Base-by-base conservation (phyloP, 2,113 vertebrate species). In the Poeciliopsis retropinna region DNA sequence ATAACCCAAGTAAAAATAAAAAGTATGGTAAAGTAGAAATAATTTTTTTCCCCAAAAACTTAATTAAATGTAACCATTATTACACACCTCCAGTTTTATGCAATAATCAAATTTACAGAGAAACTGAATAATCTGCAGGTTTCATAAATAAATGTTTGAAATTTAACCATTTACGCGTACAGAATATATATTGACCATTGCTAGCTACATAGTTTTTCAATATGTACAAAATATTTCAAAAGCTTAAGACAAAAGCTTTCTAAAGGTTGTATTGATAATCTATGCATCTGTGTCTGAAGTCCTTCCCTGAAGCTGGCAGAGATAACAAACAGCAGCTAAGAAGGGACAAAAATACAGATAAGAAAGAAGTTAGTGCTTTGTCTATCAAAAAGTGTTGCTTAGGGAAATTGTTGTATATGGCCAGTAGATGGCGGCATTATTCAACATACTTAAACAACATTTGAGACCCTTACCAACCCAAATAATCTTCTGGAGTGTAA, bases 351-450 rank as follows among this genome's bases (percentile, higher is more conserved):
- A 57, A 57, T n/a, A n/a, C 25, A n/a, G 51, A 57, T 57, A 10
- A 57, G 51, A 57, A 57, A n/a, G 1, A 57, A n/a, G 51, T 25
- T n/a, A 10, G 17, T 19, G 19, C 17, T 37, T 54, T 7, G 4
- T 25, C 22, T 22, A 19, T 7, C 6, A 54, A 17, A n/a, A 30
- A 17, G 28, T 6, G 28, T 28, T 15, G 28, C 27, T 31, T 37
- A 10, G 13, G 19, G 4, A 1, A 27, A 60, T 8, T 17, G n/a
- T 65, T n/a, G 51, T n/a, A 41, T 70, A 51, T 8, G 0, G 57
- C 88, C 91, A 89, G 85, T 70, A 92, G 91, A 80, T 83, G 89
- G 90, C 29, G 70, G 79, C 76, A 87, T 31, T 19, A 44, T 31
- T 19, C 17, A 65, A 80, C 29, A 60, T 1, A 77, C 28, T 47